These are phyloP conservation scores for Periophthalmodon schlosseri DNA, from an alignment of 2,113 vertebrate species.

Conservation along the genomic window DNA sequence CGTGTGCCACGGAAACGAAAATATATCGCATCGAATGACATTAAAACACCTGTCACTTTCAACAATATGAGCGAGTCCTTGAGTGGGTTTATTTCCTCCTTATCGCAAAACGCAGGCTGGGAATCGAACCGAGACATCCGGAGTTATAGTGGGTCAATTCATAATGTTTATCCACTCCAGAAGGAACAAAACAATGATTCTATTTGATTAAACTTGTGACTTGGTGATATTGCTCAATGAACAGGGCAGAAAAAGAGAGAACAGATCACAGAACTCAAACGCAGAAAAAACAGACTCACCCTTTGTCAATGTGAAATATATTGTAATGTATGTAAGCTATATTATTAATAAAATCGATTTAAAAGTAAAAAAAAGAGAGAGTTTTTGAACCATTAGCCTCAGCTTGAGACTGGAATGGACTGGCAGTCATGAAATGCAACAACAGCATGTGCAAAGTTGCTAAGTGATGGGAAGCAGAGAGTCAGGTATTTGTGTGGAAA, in stretches of 20 bases:
- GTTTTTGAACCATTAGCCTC: not conserved
- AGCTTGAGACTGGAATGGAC: slow-evolving; percentile 37
- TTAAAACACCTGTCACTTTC: no score
- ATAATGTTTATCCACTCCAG: not conserved
- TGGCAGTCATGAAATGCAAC: slow-evolving; percentile 11
- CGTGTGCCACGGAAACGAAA: slow-evolving; percentile 23
- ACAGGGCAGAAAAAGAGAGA: not conserved
- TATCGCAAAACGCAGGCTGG: slow-evolving; percentile 40
- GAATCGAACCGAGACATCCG: slow-evolving; percentile 45
- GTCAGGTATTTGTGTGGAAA: slow-evolving; percentile 26
- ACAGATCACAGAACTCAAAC: no score
- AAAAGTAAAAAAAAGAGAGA: no score
- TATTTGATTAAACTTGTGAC: slow-evolving; percentile 31
- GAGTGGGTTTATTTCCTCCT: slow-evolving; percentile 24
- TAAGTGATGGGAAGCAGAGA: slow-evolving; percentile 43
- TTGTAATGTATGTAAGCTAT: no score
- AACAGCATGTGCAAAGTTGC: slow-evolving; percentile 45
- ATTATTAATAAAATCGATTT: no score
- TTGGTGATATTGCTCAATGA: slow-evolving; percentile 35
- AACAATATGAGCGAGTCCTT: no score
- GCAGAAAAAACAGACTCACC: no score
- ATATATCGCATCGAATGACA: no score
- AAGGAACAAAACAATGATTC: slow-evolving; percentile 20
- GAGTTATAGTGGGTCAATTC: not conserved
- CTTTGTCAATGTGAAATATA: no score